A percentile compares a stretch with the other conserved stretches of the same genome.
These are phyloP conservation scores for Eufriesea mexicana DNA, from an alignment of 1,140 invertebrate species.

Conservation along the genomic window DNA sequence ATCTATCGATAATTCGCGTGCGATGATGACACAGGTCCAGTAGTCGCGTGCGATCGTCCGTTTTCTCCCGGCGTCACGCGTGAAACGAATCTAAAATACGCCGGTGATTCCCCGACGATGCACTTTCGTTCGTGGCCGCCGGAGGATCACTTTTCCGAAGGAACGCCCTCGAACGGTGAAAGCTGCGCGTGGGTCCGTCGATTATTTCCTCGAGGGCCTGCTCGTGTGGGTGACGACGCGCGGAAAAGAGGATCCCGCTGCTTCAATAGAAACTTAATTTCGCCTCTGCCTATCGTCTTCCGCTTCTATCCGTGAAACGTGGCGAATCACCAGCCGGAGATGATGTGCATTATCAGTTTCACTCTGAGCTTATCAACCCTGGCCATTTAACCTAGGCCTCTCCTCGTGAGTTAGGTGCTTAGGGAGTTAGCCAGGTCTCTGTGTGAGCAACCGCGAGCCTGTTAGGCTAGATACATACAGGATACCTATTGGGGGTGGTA, in stretches of 20 bases:
- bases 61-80: slow-evolving; percentile 26
- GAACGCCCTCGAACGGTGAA: slow-evolving; percentile 67
- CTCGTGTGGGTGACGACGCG: slow-evolving; percentile 36
- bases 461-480: too few relatives aligned
- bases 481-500: too few relatives aligned
- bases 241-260: background rate
- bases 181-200: slow-evolving; percentile 30
- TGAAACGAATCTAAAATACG: slow-evolving; percentile 62
- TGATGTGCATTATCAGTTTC: slow-evolving; percentile 15
- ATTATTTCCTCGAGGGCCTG: slow-evolving; percentile 21
- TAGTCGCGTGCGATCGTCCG: background rate
- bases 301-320: background rate
- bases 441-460: too few relatives aligned
- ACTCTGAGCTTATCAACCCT: background rate
- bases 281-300: background rate
- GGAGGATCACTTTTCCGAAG: slow-evolving; percentile 60
- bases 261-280: slow-evolving; percentile 45
- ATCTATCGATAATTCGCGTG: background rate
- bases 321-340: slow-evolving; percentile 1
- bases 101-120: slow-evolving; percentile 25
- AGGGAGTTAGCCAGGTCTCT: too few relatives aligned
- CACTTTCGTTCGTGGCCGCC: slow-evolving; percentile 51
- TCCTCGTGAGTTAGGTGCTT: background rate
- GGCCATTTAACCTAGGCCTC: background rate
- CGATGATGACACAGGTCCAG: background rate